Evolutionary conservation across 2,888 invertebrate species (phyloP).

Genomic region (Lepidocyrtoides sp.): DNA sequence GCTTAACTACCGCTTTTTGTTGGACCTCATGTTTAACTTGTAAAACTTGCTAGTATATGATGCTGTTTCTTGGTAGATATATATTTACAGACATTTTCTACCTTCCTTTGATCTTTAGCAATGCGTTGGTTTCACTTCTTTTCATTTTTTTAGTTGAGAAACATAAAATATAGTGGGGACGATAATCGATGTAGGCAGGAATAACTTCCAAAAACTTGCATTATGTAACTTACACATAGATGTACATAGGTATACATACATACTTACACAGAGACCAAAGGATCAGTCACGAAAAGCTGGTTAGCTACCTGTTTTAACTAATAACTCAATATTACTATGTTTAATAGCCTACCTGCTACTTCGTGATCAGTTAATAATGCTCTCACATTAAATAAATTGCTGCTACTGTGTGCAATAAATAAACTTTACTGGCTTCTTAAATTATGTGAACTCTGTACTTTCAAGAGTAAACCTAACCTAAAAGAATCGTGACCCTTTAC

Average conservation of each 20-base stretch:
- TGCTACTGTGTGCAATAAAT: not conserved
- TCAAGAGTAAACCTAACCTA: too few relatives aligned
- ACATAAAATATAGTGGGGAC: conserved; percentile 32
- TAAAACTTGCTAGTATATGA: conserved; percentile 53
- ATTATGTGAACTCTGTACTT: not conserved
- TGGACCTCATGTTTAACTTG: conserved; percentile 48
- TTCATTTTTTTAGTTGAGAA: conserved; percentile 42
- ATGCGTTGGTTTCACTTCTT: conserved; percentile 19
- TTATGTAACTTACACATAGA: not conserved
- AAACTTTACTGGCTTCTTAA: too few relatives aligned
- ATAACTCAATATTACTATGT: conserved; percentile 73
- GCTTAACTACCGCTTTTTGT: conserved; percentile 48
- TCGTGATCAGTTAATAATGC: not conserved
- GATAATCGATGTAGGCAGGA: not conserved
- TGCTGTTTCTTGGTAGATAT: conserved; percentile 33
- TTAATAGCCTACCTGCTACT: not conserved
- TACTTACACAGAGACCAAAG: not conserved
- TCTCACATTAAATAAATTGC: not conserved
- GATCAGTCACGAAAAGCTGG: conserved; percentile 76
- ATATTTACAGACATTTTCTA: too few relatives aligned
- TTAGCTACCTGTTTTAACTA: conserved; percentile 84
- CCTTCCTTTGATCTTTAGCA: not conserved
- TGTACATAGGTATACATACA: too few relatives aligned
- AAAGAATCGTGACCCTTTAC: too few relatives aligned
- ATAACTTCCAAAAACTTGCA: not conserved